Percentiles rank a stretch among this genome's conserved stretches.
Conservation (phyloP, 2,797 vertebrate species). For the Platalea minor region DNA sequence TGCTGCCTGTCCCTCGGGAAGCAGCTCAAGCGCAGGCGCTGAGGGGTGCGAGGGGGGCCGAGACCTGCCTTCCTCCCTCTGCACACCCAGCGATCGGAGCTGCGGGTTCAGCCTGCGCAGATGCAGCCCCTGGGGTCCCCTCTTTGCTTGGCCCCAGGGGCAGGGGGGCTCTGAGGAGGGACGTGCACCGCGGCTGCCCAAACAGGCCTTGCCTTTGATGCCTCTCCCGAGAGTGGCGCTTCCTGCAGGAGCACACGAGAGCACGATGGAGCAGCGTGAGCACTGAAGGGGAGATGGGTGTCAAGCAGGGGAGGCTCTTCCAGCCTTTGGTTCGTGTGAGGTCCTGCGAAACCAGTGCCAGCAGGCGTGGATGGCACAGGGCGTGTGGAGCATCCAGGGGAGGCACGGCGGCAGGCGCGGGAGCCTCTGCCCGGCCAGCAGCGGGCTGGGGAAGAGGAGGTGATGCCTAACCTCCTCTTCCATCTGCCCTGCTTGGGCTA, state of each 20-base stretch:
- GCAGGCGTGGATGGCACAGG: rapidly evolving
- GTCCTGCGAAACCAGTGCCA: background rate
- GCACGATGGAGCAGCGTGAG: rapidly evolving
- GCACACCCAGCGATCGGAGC: background rate
- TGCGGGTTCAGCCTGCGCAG: background rate
- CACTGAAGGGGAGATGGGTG: background rate
- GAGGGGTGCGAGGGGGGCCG: rapidly evolving
- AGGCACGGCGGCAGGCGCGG: background rate
- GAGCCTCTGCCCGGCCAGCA: background rate
- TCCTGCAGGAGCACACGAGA: background rate
- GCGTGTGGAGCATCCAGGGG: rapidly evolving
- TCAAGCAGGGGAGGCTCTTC: background rate
- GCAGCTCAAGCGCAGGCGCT: rapidly evolving
- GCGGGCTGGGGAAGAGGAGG: background rate
- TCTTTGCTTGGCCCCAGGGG: background rate
- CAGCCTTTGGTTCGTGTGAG: rapidly evolving
- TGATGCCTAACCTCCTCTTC: background rate
- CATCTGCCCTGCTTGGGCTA: rapidly evolving
- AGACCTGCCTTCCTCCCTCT: background rate
- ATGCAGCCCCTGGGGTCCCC: background rate
- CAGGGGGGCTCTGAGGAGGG: no score
- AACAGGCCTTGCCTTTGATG: background rate
- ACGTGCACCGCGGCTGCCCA: rapidly evolving
- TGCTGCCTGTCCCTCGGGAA: background rate
- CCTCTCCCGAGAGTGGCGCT: rapidly evolving